phyloP scores from a whole-genome alignment of 2,113 vertebrate species.

The Capreolus pygargus region DNA sequence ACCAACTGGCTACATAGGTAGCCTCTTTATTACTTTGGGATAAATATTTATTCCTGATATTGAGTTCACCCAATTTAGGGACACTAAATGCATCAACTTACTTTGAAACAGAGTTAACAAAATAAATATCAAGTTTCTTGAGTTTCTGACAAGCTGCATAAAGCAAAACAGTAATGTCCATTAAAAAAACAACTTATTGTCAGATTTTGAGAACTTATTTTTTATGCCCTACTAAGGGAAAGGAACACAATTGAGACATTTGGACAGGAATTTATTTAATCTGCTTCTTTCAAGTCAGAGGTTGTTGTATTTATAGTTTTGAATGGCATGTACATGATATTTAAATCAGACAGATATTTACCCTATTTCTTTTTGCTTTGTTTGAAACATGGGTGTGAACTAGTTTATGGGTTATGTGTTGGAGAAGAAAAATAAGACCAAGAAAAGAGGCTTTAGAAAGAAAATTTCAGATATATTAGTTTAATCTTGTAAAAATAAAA shows the following conservation, averaged over 20 bases:
- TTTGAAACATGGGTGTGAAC: neutral
- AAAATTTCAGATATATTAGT: constrained; percentile 1
- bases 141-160: constrained; percentile 1
- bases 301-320: neutral
- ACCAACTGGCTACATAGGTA: neutral
- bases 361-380: neutral
- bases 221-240: neutral
- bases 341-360: constrained; percentile 1
- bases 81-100: neutral
- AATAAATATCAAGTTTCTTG: constrained; percentile 31
- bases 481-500: constrained; percentile 27
- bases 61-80: constrained; percentile 12
- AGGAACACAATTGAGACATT: neutral
- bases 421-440: neutral
- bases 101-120: constrained; percentile 23
- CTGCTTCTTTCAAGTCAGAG: constrained; percentile 21
- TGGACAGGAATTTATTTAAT: neutral
- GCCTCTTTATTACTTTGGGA: neutral
- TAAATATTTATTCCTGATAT: constrained; percentile 40
- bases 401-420: constrained; percentile 1
- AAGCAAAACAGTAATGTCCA: constrained; percentile 26
- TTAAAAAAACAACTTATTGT: neutral
- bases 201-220: neutral
- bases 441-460: neutral
- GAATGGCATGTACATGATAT: neutral